Evolutionary conservation across 2,113 vertebrate genomes (phyloP).

Genomic region (Excalfactoria chinensis): DNA sequence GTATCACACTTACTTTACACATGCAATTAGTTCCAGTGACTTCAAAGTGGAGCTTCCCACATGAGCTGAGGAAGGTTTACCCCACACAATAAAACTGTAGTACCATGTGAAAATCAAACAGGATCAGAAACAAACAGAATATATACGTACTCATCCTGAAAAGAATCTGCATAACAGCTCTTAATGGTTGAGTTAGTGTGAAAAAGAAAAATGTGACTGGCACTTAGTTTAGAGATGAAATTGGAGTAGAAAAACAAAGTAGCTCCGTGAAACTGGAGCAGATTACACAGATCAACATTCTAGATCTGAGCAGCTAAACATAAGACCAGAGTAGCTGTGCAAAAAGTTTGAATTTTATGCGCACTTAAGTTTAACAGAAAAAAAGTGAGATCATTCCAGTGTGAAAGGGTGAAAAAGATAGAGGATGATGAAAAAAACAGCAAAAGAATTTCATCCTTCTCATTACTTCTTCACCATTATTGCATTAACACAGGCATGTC

Average conservation of each 20-base stretch:
- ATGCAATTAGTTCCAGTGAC: neutral
- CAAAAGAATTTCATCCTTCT: neutral
- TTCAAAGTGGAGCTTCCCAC: neutral
- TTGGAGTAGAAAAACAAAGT: neutral
- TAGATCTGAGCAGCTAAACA: neutral
- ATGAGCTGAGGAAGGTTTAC: neutral
- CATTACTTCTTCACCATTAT: neutral
- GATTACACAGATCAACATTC: neutral
- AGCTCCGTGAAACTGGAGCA: neutral
- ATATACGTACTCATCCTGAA: neutral
- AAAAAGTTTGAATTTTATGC: neutral
- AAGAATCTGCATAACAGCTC: neutral
- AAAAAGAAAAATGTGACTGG: neutral
- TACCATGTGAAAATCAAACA: neutral
- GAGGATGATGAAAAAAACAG: neutral
- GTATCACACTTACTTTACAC: neutral
- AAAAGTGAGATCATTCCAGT: neutral
- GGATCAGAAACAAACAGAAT: neutral
- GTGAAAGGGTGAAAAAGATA: neutral
- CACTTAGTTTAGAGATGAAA: neutral
- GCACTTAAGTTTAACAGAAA: neutral
- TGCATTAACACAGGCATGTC: too few species aligned
- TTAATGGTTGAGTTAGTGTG: neutral
- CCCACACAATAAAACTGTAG: neutral
- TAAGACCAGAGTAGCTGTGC: neutral